A percentile compares a stretch with the other conserved stretches of the same genome.
phyloP scores from a whole-genome alignment of 2,113 vertebrate genomes.

The Lagenorhynchus albirostris region DNA sequence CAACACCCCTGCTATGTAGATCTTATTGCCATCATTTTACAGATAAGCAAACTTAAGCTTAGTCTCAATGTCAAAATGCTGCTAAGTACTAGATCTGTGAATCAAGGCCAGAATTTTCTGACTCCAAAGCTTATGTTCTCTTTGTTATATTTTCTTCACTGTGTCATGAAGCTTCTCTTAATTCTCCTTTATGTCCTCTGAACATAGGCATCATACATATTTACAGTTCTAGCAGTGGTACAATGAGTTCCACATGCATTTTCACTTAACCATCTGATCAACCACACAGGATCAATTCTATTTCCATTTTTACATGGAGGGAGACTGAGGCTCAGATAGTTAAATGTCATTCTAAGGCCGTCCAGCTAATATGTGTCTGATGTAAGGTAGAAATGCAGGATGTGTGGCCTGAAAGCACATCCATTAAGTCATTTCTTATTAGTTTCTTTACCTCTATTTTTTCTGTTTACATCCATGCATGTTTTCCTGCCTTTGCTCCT shows the following conservation, averaged over 20 bases:
- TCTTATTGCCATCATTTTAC: background rate
- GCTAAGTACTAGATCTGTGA: background rate
- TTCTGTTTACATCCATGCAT: background rate
- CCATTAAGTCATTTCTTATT: background rate
- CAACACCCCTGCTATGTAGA: rapidly evolving
- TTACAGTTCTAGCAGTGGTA: rapidly evolving
- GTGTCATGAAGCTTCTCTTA: background rate
- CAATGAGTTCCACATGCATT: background rate
- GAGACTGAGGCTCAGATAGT: background rate
- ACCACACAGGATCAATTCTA: background rate
- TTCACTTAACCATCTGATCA: background rate
- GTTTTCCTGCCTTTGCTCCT: background rate
- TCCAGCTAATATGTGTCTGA: background rate
- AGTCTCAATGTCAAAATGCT: background rate
- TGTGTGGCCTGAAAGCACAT: rapidly evolving
- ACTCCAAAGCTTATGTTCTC: background rate
- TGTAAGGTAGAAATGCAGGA: rapidly evolving
- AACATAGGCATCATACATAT: rapidly evolving
- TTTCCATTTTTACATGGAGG: background rate
- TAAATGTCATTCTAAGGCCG: background rate
- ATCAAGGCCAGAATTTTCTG: background rate
- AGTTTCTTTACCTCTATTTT: background rate
- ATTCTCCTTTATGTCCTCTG: background rate
- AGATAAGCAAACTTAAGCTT: background rate
- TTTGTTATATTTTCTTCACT: background rate